Evolutionary conservation across 2,113 vertebrate genomes (phyloP), one percentile per base, ranked within the genome.

Genomic region (Centropristis striata): DNA sequence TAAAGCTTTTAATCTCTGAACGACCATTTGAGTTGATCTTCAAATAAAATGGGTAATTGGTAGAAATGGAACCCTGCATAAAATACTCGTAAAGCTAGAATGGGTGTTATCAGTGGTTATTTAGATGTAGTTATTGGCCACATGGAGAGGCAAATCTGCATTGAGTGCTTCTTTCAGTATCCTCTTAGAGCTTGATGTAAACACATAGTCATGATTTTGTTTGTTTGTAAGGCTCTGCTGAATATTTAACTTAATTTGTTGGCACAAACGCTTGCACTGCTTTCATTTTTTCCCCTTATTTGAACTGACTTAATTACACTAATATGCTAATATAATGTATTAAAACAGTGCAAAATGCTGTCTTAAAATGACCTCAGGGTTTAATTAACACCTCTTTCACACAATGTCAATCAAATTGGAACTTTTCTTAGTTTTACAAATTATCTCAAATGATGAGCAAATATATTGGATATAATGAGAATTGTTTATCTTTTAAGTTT

Each of bases 81-180:
- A 87, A 81, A 69, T 81, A 41, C 83, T 81, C 58, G 20, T 91
- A 82, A 86, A 85, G 23, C 49, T 60, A 71, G 75, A 86, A 84
- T 78, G 46, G 50, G 9, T 49, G 11, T 84, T 79, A 71, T 78
- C 71, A 78, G 44, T 37, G 53, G 60, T 61, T 85, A 68, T 80
- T 84, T 91, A 64, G 63, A 74, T 28, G 53, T 61, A 73, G 81
- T 82, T 81, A 69, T 78, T 70, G 74, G 41, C 59, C 70, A 76
- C 67, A 55, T 21, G 25, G 73, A 70, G 70, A 84, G 25, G 66
- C 36, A 80, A 37, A 78, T 73, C 54, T 53, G 27, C 42, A n/a
- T 69, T 51, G 13, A 86, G 71, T 65, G 28, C 20, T 39, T 2
- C 32, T 69, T 21, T 58, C 28, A 81, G 20, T 39, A 57, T 60